Base-by-base conservation (phyloP, 1,140 invertebrate genomes). In the Rhizoglyphus robini region DNA sequence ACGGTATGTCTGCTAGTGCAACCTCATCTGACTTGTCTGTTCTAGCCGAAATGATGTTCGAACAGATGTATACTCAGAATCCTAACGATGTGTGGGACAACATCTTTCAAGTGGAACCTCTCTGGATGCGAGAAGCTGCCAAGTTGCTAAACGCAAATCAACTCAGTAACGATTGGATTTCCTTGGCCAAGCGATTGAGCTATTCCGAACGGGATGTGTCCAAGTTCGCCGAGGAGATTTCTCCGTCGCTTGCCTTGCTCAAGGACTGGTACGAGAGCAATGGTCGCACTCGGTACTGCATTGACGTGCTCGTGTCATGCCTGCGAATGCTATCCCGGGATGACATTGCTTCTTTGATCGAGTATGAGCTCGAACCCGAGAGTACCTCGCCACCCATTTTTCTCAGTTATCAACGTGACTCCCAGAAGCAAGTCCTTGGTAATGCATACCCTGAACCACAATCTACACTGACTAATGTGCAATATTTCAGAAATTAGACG, bases 391-490 rank as follows among this genome's bases (percentile, higher is more conserved):
- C 75, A 5, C 73, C 76, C 49, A 72, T 79, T n/a, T 79, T 79
- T 69, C 72, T 79, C 29, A 78, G 76, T 62, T 74, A 74, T 63
- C 78, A 79, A 69, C 77, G 77, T 76, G 76, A 79, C 63, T 71
- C 69, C 4, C 78, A 79, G 62, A 65, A 71, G 58, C 34, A 65
- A 20, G 71, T 73, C 5, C 67, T 72, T 25, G 67, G 59, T 61
- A 36, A 4, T 8, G 23, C 29, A 36, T 4, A 20, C 41, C 41
- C 4, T 4, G 20, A 36, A 38, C 41, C 15, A 13, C 18, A n/a
- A 5, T 60, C n/a, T 5, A 5, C 47, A 20, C 25, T 49, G 5
- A 49, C 47, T 4, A 49, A 51, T 23, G 20, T 2, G 29, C 18
- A 5, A 5, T 11, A 4, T 34, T 38, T 13, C 18, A 64, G 63